These are phyloP conservation scores for Papilio machaon DNA, from an alignment of 1,140 invertebrate species.

Conservation along the genomic window DNA sequence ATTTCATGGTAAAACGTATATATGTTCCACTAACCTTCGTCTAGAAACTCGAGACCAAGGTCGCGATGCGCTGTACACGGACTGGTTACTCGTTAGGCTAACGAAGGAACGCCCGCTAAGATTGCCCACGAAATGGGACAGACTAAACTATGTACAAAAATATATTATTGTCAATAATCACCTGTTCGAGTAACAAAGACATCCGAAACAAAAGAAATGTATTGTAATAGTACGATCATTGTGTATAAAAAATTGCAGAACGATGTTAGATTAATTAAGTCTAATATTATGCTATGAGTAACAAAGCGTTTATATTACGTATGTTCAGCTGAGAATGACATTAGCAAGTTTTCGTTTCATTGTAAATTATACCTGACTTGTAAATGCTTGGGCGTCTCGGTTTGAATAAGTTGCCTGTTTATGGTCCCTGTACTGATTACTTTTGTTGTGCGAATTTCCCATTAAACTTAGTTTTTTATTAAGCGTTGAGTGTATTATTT, in stretches of 20 bases:
- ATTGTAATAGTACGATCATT: conserved; percentile 15
- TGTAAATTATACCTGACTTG: conserved; percentile 74
- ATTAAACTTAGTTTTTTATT: conserved; percentile 65
- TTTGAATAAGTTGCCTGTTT: conserved; percentile 61
- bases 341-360: conserved; percentile 78
- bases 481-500: conserved; percentile 41
- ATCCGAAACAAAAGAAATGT: conserved; percentile 55
- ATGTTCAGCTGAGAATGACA: conserved; percentile 81
- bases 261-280: conserved; percentile 39
- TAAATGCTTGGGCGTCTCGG: conserved; percentile 67
- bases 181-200: conserved; percentile 62
- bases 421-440: conserved; percentile 56
- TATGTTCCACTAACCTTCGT: conserved; percentile 80
- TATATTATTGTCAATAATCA: conserved; percentile 50
- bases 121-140: conserved; percentile 80
- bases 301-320: conserved; percentile 73
- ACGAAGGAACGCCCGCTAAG: conserved; percentile 79
- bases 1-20: conserved; percentile 12
- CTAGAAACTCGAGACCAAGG: conserved; percentile 84
- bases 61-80: conserved; percentile 78
- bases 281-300: conserved; percentile 44
- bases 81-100: conserved; percentile 79
- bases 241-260: conserved; percentile 31
- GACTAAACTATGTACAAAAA: conserved; percentile 77
- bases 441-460: conserved; percentile 76